Conservation (phyloP, 2,113 vertebrate species). For the Lontra canadensis region DNA sequence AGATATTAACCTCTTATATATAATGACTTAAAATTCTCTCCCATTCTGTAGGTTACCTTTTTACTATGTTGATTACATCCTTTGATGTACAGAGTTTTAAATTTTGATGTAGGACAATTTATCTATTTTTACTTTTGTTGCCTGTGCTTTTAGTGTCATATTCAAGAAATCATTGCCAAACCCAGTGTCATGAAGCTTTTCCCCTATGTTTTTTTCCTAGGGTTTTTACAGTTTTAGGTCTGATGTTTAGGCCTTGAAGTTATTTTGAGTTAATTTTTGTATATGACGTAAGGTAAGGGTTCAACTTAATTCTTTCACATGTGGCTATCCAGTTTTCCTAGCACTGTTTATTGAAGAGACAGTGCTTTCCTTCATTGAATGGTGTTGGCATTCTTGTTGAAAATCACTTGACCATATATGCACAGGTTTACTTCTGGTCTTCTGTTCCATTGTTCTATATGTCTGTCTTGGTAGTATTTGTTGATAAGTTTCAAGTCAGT, state of each 20-base stretch:
- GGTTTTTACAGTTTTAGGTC: neutral
- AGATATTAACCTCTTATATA: neutral
- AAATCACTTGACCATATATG: neutral
- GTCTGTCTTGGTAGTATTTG: neutral
- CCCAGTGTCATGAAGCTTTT: neutral
- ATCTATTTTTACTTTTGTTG: neutral
- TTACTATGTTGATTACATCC: neutral
- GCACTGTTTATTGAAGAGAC: neutral
- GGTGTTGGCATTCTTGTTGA: neutral
- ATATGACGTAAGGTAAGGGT: neutral
- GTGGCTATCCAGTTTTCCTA: neutral
- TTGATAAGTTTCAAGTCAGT: neutral
- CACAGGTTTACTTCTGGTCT: neutral
- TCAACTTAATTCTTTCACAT: neutral
- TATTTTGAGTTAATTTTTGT: neutral
- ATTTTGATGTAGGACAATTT: neutral
- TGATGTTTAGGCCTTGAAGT: neutral
- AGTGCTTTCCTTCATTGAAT: neutral
- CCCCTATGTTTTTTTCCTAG: neutral
- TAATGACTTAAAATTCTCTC: neutral
- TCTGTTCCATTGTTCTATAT: neutral
- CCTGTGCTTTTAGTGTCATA: neutral
- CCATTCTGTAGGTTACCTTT: neutral
- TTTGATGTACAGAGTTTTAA: neutral
- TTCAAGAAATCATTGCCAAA: neutral